Conservation (phyloP, 2,113 vertebrate species). For the Paradoxurus hermaphroditus region DNA sequence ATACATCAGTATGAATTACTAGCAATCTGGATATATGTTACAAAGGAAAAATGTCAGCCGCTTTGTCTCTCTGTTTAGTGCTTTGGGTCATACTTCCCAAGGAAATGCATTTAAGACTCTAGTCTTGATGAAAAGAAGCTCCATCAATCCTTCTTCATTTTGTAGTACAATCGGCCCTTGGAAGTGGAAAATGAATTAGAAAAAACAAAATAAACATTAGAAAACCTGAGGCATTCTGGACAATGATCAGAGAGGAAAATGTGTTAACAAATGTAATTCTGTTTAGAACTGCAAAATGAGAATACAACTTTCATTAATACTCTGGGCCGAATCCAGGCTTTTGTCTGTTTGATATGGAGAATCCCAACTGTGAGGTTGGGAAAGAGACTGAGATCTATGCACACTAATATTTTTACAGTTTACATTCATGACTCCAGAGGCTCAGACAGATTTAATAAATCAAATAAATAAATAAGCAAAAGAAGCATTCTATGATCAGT, state of each 20-base stretch:
- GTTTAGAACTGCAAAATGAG: conserved; percentile 65
- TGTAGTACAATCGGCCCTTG: conserved; percentile 44
- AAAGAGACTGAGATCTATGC: conserved; percentile 68
- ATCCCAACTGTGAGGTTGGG: conserved; percentile 61
- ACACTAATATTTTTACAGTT: conserved; percentile 32
- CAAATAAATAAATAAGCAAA: conserved; percentile 68
- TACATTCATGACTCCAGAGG: conserved; percentile 56
- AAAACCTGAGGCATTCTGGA: conserved; percentile 75
- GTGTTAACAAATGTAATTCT: conserved; percentile 74
- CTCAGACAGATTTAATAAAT: conserved; percentile 67
- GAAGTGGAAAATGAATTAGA: conserved; percentile 64
- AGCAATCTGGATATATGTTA: background rate
- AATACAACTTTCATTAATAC: conserved; percentile 71
- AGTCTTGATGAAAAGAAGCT: conserved; percentile 24
- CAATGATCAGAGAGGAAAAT: conserved; percentile 65
- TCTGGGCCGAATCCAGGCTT: conserved; percentile 54
- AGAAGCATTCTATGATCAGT: conserved; percentile 21
- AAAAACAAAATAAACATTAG: conserved; percentile 60
- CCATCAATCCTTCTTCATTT: conserved; percentile 59
- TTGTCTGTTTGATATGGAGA: conserved; percentile 73
- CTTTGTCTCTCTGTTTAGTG: background rate
- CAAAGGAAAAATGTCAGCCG: background rate
- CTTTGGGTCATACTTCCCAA: conserved; percentile 9
- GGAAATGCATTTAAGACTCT: conserved; percentile 29
- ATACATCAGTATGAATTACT: background rate